These are phyloP conservation scores for Stenoptilia bipunctidactyla DNA, from an alignment of 2,888 invertebrate genomes.

Conservation along the genomic window DNA sequence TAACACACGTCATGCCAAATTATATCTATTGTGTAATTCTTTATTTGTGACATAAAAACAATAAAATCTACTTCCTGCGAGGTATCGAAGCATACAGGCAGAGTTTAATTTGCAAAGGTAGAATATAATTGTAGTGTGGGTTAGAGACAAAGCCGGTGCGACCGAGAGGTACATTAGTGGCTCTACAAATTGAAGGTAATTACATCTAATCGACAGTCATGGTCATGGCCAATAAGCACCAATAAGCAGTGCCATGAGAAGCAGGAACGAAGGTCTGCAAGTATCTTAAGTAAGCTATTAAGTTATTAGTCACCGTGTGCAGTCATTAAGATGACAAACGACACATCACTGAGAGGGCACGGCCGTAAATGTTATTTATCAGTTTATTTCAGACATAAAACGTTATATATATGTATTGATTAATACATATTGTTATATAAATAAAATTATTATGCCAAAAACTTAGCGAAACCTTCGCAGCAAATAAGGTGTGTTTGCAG, in stretches of 20 bases:
- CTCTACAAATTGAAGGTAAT: constrained; percentile 66
- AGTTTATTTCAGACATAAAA: too few relatives aligned
- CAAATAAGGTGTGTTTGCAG: too few relatives aligned
- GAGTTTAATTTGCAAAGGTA: constrained; percentile 44
- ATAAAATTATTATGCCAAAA: too few relatives aligned
- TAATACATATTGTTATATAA: too few relatives aligned
- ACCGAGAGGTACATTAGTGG: constrained; percentile 33
- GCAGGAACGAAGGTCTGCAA: constrained; percentile 38
- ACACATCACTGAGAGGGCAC: too few relatives aligned
- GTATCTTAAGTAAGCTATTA: constrained; percentile 22
- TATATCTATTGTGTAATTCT: constrained; percentile 10
- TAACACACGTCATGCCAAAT: background rate
- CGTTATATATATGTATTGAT: too few relatives aligned
- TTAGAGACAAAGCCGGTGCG: constrained; percentile 25
- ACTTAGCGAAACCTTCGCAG: too few relatives aligned
- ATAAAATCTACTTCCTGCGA: constrained; percentile 29
- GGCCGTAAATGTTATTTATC: too few relatives aligned
- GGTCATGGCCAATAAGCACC: constrained; percentile 71
- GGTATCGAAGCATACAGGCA: constrained; percentile 25
- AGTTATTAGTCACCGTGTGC: constrained; percentile 7
- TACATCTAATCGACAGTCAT: constrained; percentile 62
- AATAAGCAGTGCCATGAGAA: constrained; percentile 62
- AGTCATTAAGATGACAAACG: constrained; percentile 2
- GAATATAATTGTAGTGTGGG: constrained; percentile 32
- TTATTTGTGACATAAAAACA: constrained; percentile 14